Percentiles rank a stretch among this genome's conserved stretches.
phyloP scores from a whole-genome alignment of 2,888 invertebrate species.

The Alloplasta piceator region DNA sequence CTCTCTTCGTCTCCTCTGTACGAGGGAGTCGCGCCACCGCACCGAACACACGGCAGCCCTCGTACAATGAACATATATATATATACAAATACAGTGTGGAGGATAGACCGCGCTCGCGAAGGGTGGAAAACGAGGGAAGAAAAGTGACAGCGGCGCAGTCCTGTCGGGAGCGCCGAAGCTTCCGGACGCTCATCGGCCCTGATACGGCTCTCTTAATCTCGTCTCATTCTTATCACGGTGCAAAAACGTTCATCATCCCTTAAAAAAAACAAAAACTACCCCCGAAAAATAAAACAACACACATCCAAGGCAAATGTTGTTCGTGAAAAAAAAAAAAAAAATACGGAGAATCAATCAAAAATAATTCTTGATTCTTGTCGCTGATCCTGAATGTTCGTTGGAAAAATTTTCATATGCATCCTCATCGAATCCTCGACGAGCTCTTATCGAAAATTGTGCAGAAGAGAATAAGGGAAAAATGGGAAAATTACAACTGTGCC shows the following conservation, averaged over 20 bases:
- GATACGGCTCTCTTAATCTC: conserved; percentile 61
- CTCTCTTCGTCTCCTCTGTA: conserved; percentile 50
- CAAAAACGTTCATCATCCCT: conserved; percentile 1
- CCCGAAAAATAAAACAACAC: background rate
- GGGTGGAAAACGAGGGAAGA: conserved; percentile 65
- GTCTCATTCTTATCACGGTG: background rate
- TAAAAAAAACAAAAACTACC: background rate
- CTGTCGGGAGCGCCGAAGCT: conserved; percentile 82
- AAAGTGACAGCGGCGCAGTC: conserved; percentile 78
- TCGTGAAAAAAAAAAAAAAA: background rate
- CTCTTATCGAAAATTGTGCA: too few species aligned
- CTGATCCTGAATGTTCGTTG: too few species aligned
- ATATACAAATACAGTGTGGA: conserved; percentile 33
- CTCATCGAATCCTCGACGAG: too few species aligned
- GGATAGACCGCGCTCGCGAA: conserved; percentile 69
- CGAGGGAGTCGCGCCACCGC: conserved; percentile 40
- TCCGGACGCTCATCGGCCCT: conserved; percentile 76
- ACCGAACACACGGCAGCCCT: conserved; percentile 15
- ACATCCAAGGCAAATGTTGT: background rate
- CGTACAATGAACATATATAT: too few species aligned
- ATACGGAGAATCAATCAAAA: too few species aligned
- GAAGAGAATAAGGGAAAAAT: too few species aligned
- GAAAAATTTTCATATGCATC: too few species aligned
- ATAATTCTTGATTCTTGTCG: too few species aligned
- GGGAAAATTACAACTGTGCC: too few species aligned